Evolutionary conservation across 2,113 vertebrate genomes (phyloP), one percentile per base, ranked within the genome.

Genomic region (Rattus rattus): DNA sequence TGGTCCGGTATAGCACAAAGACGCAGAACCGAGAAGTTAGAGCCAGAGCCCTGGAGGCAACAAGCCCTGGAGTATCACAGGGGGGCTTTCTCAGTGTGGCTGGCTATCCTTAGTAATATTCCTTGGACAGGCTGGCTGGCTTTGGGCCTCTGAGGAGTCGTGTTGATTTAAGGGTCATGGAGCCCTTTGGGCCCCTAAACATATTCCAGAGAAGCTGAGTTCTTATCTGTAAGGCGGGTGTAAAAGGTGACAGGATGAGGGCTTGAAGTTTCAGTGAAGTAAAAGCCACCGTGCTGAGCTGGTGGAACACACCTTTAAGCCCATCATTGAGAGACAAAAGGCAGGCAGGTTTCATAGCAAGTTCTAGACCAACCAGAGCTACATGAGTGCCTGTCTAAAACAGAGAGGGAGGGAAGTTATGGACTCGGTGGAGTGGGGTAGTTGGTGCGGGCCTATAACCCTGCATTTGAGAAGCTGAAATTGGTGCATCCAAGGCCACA

Each of bases 131-230:
- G 39, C 59, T 94, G 85, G 39, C 59, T 94, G 26, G 16, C 72
- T 80, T 47, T 59, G 59, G 43, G 28, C 63, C 75, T 90, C 90
- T 47, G 49, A 92, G n/a, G 69, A 90, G 33, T 67, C n/a, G 59
- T 12, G 19, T 7, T 69, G 75, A 76, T 54, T 88, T 90, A 81
- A 76, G 39, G 70, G 69, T 83, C 54, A 24, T 19, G 1, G 76
- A 83, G 59, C 54, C 52, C n/a, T 84, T 91, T n/a, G 36, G 47
- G 52, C 76, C 16, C 12, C 43, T 92, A 90, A 86, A 11, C 49
- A 28, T 87, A 70, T 90, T 92, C 22, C 72, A 70, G 87, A 94
- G 33, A 91, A 20, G 17, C 33, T 81, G 61, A 92, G 73, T 97
- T 95, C 56, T 30, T 49, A 63, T 83, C 20, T 39, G 43, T 7